A percentile compares a stretch with the other conserved stretches of the same genome.
Conservation (phyloP, 2,113 vertebrate species). For the Polypterus senegalus region DNA sequence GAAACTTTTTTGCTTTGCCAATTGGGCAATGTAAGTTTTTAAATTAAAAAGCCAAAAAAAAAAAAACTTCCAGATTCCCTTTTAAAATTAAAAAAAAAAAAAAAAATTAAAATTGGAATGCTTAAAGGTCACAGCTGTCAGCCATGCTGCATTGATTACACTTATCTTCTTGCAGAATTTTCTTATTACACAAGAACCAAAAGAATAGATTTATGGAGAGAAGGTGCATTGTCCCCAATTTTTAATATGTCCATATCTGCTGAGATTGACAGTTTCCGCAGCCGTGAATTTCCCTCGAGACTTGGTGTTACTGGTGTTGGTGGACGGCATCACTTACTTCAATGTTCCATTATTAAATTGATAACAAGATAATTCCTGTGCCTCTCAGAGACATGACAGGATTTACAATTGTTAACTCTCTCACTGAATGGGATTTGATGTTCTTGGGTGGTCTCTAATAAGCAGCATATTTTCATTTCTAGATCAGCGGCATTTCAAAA, state of each 20-base stretch:
- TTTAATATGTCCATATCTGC: constrained; percentile 66
- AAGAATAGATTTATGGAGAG: constrained; percentile 52
- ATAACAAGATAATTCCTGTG: constrained; percentile 78
- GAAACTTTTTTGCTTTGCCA: no score
- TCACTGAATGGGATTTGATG: constrained; percentile 50
- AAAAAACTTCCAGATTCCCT: constrained; percentile 24
- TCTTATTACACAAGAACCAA: constrained; percentile 53
- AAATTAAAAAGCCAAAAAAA: constrained; percentile 16
- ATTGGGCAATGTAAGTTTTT: no score
- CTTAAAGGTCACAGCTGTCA: constrained; percentile 49
- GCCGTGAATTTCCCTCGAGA: constrained; percentile 82
- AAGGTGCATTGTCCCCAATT: constrained; percentile 38
- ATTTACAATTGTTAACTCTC: constrained; percentile 57
- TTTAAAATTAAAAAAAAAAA: constrained; percentile 36
- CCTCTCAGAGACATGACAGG: constrained; percentile 58
- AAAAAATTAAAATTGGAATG: constrained; percentile 22
- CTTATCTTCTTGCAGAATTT: constrained; percentile 65
- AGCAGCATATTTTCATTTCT: constrained; percentile 48
- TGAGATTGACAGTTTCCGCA: constrained; percentile 64
- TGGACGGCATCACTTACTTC: constrained; percentile 68
- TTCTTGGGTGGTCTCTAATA: constrained; percentile 55
- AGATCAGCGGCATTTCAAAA: constrained; percentile 32
- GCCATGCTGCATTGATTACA: constrained; percentile 46
- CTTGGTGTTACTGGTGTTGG: constrained; percentile 59
- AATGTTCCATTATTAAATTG: constrained; percentile 71